Evolutionary conservation across 2,113 vertebrate genomes (phyloP), one percentile per base, ranked within the genome.

Genomic region (Entelurus aequoreus): DNA sequence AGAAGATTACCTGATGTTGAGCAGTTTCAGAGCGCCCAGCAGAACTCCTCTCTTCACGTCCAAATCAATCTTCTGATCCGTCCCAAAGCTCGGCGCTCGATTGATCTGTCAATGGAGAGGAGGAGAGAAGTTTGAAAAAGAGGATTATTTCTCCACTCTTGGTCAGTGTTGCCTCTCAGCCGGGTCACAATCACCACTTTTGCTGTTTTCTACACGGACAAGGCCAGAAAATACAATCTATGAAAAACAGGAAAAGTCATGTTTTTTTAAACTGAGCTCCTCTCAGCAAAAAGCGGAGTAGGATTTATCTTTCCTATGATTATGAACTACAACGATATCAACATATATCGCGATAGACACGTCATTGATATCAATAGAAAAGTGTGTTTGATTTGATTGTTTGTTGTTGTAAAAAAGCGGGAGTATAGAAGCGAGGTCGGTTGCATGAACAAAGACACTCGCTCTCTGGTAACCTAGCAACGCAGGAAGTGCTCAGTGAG

Each of bases 11-110:
- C 95, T 92, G 86, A 98, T 95, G 80, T 98, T 98, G 61, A 99
- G 92, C 37, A 99, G 92, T 78, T 97, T 94, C 73, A 99, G 78
- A 15, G 95, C 92, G 76, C 98, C 95, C 69, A 96, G 88, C 68
- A 99, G 83, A 74, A 94, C 97, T 2, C 95, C 96, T 81, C 92
- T 96, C 88, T 99, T 99, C 65, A 98, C 95, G 72, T 97, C 94
- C 60, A 94, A 94, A 90, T 99, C 96, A 87, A 99, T 97, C 91
- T 94, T 98, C 90, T 99, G 96, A 86, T 99, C 96, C 0, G 95
- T 99, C 83, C 96, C 96, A 81, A 98, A 99, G 85, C 96, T 99
- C 37, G 96, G 97, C 6, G 97, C 96, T 64, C 97, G 93, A 90
- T 99, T 99, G 88, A 99, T 97, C 96, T 99, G 88, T 55, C 84